These are phyloP conservation scores for Drosophila nasuta DNA, from an alignment of 1,140 invertebrate genomes.

Conservation along the genomic window DNA sequence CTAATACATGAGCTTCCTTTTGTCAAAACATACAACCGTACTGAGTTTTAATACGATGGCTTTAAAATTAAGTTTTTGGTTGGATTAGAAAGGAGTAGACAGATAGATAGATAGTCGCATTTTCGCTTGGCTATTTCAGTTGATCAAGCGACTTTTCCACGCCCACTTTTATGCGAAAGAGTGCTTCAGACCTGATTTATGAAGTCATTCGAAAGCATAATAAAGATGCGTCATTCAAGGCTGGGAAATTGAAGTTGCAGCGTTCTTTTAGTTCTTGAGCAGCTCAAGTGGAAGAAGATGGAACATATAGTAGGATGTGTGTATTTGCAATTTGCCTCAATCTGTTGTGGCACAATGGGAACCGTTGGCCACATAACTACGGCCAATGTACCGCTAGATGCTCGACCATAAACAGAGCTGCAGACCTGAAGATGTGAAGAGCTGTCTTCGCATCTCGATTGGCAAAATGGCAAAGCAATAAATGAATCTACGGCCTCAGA, in stretches of 20 bases:
- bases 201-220: not conserved
- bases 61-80: not conserved
- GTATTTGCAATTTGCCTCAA: slow-evolving; percentile 68
- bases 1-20: too few relatives aligned
- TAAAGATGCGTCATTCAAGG: not conserved
- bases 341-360: slow-evolving; percentile 47
- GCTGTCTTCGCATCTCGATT: slow-evolving; percentile 49
- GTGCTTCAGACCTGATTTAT: not conserved
- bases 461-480: slow-evolving; percentile 74
- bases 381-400: slow-evolving; percentile 75
- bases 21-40: not conserved
- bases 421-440: not conserved
- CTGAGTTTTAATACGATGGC: not conserved
- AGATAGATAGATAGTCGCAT: not conserved
- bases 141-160: not conserved
- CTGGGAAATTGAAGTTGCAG: not conserved
- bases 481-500: slow-evolving; percentile 54
- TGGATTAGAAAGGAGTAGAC: not conserved
- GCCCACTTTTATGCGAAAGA: not conserved
- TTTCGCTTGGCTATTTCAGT: not conserved
- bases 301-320: slow-evolving; percentile 30
- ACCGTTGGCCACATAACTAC: slow-evolving; percentile 38
- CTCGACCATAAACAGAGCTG: slow-evolving; percentile 62
- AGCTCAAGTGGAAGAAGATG: not conserved
- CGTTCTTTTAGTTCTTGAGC: not conserved